Base-by-base conservation (phyloP, 2,888 invertebrate genomes). In the Lissonota sp. region DNA sequence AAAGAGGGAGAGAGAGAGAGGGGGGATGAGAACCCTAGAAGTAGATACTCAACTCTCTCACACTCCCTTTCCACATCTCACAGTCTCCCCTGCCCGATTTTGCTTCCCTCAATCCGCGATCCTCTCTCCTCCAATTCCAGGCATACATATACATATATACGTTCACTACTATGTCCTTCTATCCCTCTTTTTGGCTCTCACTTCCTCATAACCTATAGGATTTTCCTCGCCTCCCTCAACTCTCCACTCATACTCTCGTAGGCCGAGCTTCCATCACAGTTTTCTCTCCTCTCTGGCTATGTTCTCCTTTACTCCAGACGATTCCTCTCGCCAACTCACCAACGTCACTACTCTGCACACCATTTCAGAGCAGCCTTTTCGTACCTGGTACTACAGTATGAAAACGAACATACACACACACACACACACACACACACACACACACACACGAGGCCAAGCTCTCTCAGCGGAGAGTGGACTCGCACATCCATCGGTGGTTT, bases 21-120 rank as follows among this genome's bases (percentile, higher is more conserved):
- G 6, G 44, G n/a, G 49, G 39, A 55, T 37, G 67, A 49, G 64
- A 14, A 37, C 4, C 71, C 53, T 74, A 53, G 57, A 72, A 79
- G 73, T 69, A 67, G 67, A 83, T 80, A 78, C 79, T 80, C 75
- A 49, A 73, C 79, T 73, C 76, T 64, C 57, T 80, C 76, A 67
- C 71, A 57, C 73, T 80, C 73, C 46, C 77, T 70, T 71, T 77
- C 62, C 57, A 26, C 66, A 67, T 40, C 76, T 70, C 71, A 63
- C 72, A 55, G 57, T 77, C 53, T 53, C 39, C 49, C 76, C 49
- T 55, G 40, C 78, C 60, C 70, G 53, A 69, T 57, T 69, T 49
- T 71, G 37, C 75, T 70, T 74, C 72, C 63, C 51, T 46, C 69
- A 46, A 66, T 80, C 58, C 75, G 73, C 66, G 16, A 12, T 66